Conservation (phyloP, 2,113 vertebrate species). For the Pteronura brasiliensis region DNA sequence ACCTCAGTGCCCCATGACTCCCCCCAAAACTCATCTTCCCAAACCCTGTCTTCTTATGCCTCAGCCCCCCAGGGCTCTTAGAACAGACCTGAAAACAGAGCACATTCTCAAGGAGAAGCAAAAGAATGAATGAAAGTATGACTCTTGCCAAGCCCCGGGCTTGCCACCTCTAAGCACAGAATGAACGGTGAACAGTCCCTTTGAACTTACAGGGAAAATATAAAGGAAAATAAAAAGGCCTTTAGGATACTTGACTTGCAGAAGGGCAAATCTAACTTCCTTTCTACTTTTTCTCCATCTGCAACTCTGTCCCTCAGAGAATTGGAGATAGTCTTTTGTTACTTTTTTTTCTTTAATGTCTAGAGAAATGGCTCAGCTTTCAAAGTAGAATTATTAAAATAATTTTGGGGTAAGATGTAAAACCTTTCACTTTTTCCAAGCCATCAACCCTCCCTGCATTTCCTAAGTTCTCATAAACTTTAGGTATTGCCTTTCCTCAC, state of each 20-base stretch:
- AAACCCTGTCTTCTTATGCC: neutral
- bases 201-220: slow-evolving; percentile 38
- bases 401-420: neutral
- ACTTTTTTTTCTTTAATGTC: neutral
- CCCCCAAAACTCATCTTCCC: neutral
- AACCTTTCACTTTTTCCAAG: neutral
- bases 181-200: slow-evolving; percentile 13
- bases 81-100: neutral
- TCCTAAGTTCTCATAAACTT: neutral
- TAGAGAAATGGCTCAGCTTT: slow-evolving; percentile 53
- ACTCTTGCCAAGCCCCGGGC: neutral
- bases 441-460: neutral
- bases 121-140: slow-evolving; percentile 1
- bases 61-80: neutral
- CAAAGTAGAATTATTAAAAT: slow-evolving; percentile 55
- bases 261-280: slow-evolving; percentile 31
- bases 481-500: neutral
- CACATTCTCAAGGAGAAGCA: neutral
- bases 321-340: slow-evolving; percentile 49
- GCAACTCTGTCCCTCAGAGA: slow-evolving; percentile 13
- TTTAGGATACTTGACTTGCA: neutral
- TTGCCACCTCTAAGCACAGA: neutral
- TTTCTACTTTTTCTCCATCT: slow-evolving; percentile 48
- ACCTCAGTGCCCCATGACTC: neutral
- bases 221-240: slow-evolving; percentile 26